These are phyloP conservation scores for Mythimna ferrago DNA, from an alignment of 2,888 invertebrate species.

Conservation along the genomic window DNA sequence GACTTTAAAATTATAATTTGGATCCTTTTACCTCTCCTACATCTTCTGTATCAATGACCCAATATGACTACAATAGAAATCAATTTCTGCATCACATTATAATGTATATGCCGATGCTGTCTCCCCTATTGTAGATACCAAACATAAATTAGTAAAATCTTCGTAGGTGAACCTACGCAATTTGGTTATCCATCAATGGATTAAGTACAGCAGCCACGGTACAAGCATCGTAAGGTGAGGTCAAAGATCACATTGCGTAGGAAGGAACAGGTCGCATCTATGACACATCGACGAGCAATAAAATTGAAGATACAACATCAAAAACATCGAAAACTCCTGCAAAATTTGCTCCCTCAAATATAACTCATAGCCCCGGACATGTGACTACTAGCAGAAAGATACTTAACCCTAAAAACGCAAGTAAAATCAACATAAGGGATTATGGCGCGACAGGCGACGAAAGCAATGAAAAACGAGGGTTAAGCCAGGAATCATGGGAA, in stretches of 20 bases:
- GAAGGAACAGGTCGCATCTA: constrained; percentile 14
- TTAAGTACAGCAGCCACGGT: constrained; percentile 38
- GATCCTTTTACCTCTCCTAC: not conserved
- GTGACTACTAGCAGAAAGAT: constrained; percentile 12
- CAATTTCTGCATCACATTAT: constrained; percentile 5
- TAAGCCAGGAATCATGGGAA: constrained; percentile 78
- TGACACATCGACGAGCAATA: not conserved
- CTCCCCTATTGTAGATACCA: constrained; percentile 10
- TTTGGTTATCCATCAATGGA: constrained; percentile 47
- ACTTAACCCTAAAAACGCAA: constrained; percentile 35
- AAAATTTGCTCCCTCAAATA: constrained; percentile 6
- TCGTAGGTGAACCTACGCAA: constrained; percentile 7
- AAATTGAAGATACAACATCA: constrained; percentile 1
- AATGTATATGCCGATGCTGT: constrained; percentile 11
- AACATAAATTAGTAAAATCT: constrained; percentile 11
- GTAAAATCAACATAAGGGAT: constrained; percentile 36
- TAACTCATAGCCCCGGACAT: constrained; percentile 25
- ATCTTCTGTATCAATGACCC: not conserved
- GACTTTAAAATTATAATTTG: not conserved
- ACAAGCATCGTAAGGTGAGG: constrained; percentile 9
- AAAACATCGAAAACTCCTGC: not conserved
- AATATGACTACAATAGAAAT: not conserved
- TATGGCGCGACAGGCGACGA: constrained; percentile 77
- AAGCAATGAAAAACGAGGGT: constrained; percentile 75
- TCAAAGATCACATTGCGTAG: constrained; percentile 37